Percentiles rank a stretch among this genome's conserved stretches.
Conservation (phyloP, 2,888 invertebrate species). For the Lasius platythorax region DNA sequence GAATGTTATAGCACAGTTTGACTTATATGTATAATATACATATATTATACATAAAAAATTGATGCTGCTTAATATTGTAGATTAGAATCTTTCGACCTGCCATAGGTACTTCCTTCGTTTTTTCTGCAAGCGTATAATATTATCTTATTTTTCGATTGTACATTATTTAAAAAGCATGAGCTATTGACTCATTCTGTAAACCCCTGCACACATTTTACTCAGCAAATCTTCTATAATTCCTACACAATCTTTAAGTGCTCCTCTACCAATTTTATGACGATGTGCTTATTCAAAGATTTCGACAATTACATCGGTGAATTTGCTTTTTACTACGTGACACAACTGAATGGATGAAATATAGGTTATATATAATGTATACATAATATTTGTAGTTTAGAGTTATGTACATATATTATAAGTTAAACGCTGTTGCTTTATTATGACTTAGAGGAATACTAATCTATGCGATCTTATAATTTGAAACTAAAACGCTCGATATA, state of each 20-base stretch:
- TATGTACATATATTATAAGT: background rate
- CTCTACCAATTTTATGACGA: background rate
- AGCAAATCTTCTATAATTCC: background rate
- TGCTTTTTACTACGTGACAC: background rate
- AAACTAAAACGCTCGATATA: background rate
- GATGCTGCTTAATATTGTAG: slow-evolving; percentile 19
- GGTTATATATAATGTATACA: background rate
- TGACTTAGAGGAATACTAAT: background rate
- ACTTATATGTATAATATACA: background rate
- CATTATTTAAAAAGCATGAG: slow-evolving; percentile 28
- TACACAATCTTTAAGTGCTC: background rate
- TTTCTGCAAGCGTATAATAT: background rate
- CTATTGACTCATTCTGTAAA: background rate
- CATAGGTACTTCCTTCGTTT: background rate
- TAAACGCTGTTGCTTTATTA: too few relatives aligned
- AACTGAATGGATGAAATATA: background rate
- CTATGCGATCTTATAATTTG: background rate
- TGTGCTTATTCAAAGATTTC: background rate
- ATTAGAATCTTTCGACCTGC: slow-evolving; percentile 20
- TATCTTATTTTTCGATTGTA: background rate
- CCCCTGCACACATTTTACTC: background rate
- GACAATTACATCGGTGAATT: background rate
- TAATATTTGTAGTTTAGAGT: background rate
- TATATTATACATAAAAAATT: slow-evolving; percentile 18
- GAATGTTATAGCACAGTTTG: slow-evolving; percentile 9